Evolutionary conservation across 2,797 vertebrate species (phyloP).

Genomic region (Betta splendens): DNA sequence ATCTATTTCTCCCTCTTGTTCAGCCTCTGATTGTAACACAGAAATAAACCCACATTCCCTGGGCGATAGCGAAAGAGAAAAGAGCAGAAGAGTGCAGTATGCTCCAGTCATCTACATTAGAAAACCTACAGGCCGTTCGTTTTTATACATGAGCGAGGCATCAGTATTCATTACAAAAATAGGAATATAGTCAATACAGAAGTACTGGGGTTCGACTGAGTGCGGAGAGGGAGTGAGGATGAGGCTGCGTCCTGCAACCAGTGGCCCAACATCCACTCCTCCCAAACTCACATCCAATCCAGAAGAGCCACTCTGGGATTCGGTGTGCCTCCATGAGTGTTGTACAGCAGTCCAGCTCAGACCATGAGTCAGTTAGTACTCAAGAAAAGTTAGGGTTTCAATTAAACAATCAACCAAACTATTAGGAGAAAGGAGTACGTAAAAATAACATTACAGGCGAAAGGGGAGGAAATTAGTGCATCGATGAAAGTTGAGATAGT

Average conservation of each 20-base stretch:
- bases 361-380: conserved; percentile 40
- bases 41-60: conserved; percentile 69
- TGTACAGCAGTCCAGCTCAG: conserved; percentile 65
- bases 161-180: conserved; percentile 84
- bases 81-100: conserved; percentile 24
- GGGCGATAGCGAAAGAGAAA: conserved; percentile 34
- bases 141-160: conserved; percentile 68
- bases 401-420: conserved; percentile 47
- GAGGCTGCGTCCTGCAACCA: conserved; percentile 30
- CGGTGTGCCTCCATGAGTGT: conserved; percentile 39
- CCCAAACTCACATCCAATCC: conserved; percentile 15
- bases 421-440: conserved; percentile 39
- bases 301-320: conserved; percentile 29
- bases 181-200: conserved; percentile 75
- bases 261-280: conserved; percentile 27
- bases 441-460: conserved; percentile 29
- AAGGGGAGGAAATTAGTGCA: conserved; percentile 49
- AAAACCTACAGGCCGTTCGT: conserved; percentile 72
- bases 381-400: conserved; percentile 44
- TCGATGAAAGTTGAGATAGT: conserved; percentile 8
- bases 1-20: conserved; percentile 67
- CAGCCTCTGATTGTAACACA: conserved; percentile 77
- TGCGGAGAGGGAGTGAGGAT: conserved; percentile 30
- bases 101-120: conserved; percentile 67
- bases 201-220: conserved; percentile 46